phyloP scores from a whole-genome alignment of 2,113 vertebrate genomes.

The Sceloporus tristichus region DNA sequence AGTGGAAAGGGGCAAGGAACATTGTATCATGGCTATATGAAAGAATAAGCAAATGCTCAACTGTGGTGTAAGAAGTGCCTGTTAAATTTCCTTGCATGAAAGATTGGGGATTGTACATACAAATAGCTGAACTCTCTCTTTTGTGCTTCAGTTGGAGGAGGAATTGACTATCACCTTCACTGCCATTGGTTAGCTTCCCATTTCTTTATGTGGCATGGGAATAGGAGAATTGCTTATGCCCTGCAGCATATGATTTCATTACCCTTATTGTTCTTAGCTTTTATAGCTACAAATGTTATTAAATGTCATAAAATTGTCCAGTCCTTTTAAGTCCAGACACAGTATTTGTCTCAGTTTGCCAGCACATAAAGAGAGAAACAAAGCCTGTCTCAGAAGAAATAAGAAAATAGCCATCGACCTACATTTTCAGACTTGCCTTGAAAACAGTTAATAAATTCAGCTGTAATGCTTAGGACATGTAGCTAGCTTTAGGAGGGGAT shows the following conservation, averaged over 20 bases:
- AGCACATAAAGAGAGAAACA: slow-evolving; percentile 41
- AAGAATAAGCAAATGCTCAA: neutral
- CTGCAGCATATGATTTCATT: slow-evolving; percentile 59
- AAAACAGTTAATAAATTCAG: slow-evolving; percentile 54
- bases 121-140: accelerated
- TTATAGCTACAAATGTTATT: slow-evolving; percentile 59
- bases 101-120: neutral
- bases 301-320: slow-evolving; percentile 62
- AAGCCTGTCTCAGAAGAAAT: slow-evolving; percentile 42
- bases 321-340: slow-evolving; percentile 55
- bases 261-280: slow-evolving; percentile 45
- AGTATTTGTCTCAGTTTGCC: slow-evolving; percentile 41
- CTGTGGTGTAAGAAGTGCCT: neutral
- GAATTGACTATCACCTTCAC: neutral
- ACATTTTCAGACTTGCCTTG: slow-evolving; percentile 53
- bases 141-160: slow-evolving; percentile 27
- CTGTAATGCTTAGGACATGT: slow-evolving; percentile 57
- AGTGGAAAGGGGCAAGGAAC: neutral
- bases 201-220: slow-evolving; percentile 17
- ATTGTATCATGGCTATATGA: neutral
- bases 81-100: neutral
- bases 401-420: slow-evolving; percentile 40
- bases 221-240: slow-evolving; percentile 37
- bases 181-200: neutral
- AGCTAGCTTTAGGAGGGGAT: slow-evolving; percentile 55